Evolutionary conservation across 2,797 vertebrate genomes (phyloP).

Genomic region (Anomalospiza imberbis): DNA sequence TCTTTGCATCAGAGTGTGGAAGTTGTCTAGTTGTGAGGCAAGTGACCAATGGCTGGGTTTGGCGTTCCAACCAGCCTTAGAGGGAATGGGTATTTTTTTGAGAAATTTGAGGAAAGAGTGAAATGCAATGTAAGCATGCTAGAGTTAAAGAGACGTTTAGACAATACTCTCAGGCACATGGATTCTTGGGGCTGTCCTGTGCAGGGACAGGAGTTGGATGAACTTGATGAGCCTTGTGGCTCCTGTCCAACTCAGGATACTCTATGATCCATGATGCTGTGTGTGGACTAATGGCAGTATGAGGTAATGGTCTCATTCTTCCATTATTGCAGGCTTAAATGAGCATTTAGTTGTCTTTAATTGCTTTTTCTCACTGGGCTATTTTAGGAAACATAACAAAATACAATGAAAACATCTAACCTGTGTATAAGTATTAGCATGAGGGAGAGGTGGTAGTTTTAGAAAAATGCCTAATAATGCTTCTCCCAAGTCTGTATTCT

Average conservation of each 20-base stretch:
- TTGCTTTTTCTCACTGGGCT: neutral
- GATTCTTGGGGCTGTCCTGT: neutral
- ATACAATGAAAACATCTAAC: neutral
- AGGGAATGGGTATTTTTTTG: neutral
- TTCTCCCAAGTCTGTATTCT: neutral
- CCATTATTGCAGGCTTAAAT: neutral
- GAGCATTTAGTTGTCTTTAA: neutral
- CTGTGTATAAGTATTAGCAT: neutral
- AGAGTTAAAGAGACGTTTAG: neutral
- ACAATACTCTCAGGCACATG: neutral
- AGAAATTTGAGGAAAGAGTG: neutral
- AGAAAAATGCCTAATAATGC: neutral
- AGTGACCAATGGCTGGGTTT: neutral
- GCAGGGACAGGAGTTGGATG: neutral
- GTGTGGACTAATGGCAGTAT: neutral
- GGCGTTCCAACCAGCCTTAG: neutral
- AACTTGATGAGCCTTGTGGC: neutral
- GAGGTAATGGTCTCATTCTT: neutral
- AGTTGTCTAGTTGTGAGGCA: neutral
- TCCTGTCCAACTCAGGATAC: neutral
- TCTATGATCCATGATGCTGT: neutral
- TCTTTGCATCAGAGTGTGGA: neutral
- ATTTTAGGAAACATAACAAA: neutral
- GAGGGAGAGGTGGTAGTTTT: neutral
- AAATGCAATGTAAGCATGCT: neutral